phyloP scores from a whole-genome alignment of 1,140 invertebrate species.

The Trichonephila inaurata region DNA sequence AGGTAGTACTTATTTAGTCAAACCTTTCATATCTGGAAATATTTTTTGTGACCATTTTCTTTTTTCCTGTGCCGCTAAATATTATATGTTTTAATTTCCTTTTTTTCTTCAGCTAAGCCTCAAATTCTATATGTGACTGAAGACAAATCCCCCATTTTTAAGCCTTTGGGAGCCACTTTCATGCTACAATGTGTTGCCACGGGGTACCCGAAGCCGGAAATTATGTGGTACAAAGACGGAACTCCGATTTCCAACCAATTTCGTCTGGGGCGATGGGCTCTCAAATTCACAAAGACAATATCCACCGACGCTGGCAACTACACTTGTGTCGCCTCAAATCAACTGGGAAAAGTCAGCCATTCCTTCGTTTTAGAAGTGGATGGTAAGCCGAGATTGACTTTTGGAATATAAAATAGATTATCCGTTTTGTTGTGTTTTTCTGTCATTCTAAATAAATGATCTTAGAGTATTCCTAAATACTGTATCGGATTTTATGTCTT shows the following conservation, averaged over 20 bases:
- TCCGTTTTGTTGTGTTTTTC: no score
- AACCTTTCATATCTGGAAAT: no score
- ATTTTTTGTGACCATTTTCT: no score
- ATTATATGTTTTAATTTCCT: background rate
- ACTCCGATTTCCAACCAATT: constrained; percentile 88
- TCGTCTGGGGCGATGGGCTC: constrained; percentile 54
- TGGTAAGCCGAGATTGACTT: constrained; percentile 31
- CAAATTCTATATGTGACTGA: constrained; percentile 48
- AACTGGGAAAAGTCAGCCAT: constrained; percentile 59
- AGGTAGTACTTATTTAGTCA: no score
- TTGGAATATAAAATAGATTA: background rate
- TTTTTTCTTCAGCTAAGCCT: constrained; percentile 45
- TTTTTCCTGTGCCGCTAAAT: no score
- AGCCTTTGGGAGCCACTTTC: constrained; percentile 36
- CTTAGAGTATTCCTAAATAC: no score
- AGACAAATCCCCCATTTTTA: constrained; percentile 34
- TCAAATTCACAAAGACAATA: constrained; percentile 72
- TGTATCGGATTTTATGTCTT: no score
- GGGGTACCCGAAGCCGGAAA: constrained; percentile 89
- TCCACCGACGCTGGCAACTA: constrained; percentile 74
- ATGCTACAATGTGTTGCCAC: constrained; percentile 84
- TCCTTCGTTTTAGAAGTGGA: constrained; percentile 59
- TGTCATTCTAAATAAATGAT: no score
- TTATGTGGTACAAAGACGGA: constrained; percentile 93
- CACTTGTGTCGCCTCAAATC: constrained; percentile 74